phyloP scores from a whole-genome alignment of 2,797 vertebrate genomes.

The Pangasius sanitwongsei region DNA sequence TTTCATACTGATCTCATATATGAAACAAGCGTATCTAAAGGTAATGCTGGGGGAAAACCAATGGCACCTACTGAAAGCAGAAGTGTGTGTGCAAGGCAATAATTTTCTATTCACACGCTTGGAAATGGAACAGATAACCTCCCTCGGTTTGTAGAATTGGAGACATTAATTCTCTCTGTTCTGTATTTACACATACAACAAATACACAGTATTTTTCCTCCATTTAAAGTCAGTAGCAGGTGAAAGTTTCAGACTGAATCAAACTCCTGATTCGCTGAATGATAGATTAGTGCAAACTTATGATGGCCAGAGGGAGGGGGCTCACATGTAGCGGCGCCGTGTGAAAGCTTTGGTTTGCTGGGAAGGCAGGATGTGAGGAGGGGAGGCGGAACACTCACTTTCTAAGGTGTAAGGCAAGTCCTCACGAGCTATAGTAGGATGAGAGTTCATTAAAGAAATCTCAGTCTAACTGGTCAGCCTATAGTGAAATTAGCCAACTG shows the following conservation, averaged over 20 bases:
- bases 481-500: conserved; percentile 41
- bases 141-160: conserved; percentile 34
- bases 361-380: conserved; percentile 56
- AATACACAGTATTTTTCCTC: conserved; percentile 66
- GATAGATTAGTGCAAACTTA: conserved; percentile 65
- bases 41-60: conserved; percentile 23
- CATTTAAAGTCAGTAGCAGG: conserved; percentile 63
- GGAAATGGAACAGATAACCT: conserved; percentile 41
- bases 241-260: conserved; percentile 58
- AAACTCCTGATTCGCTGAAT: conserved; percentile 55
- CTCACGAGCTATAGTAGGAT: conserved; percentile 64
- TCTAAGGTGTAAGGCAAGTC: conserved; percentile 73
- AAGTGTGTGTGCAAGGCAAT: conserved; percentile 44
- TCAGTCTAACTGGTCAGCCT: conserved; percentile 66
- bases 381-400: conserved; percentile 36
- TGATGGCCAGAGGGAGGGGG: conserved; percentile 32
- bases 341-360: conserved; percentile 66
- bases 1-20: conserved; percentile 50
- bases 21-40: conserved; percentile 35
- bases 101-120: conserved; percentile 46
- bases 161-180: conserved; percentile 50
- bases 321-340: conserved; percentile 42
- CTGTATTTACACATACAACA: conserved; percentile 58
- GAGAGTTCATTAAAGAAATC: conserved; percentile 51
- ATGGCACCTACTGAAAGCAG: conserved; percentile 51